phyloP scores from a whole-genome alignment of 1,140 invertebrate genomes.

The Bombus balteatus region DNA sequence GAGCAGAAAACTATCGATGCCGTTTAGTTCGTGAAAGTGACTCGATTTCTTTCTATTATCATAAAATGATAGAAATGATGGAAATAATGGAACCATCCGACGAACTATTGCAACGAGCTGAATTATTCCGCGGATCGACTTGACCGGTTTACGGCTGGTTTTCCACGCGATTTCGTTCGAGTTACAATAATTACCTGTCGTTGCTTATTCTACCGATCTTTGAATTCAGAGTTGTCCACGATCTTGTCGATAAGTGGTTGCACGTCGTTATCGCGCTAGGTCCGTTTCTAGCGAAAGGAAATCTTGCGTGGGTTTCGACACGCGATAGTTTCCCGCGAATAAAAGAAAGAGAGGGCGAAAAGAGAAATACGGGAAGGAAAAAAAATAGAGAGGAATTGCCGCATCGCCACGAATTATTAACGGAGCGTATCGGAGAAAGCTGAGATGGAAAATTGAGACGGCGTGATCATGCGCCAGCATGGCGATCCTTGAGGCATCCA shows the following conservation, averaged over 20 bases:
- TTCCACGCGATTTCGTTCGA: background rate
- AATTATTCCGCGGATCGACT: background rate
- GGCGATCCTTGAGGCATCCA: slow-evolving; percentile 1
- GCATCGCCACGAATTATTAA: slow-evolving; percentile 75
- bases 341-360: slow-evolving; percentile 61
- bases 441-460: slow-evolving; percentile 72
- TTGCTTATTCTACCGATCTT: background rate
- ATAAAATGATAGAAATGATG: no score
- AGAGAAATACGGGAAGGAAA: slow-evolving; percentile 60
- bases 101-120: background rate
- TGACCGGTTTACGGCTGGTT: background rate
- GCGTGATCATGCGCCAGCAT: slow-evolving; percentile 27
- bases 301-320: slow-evolving; percentile 64
- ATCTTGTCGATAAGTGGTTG: background rate
- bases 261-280: slow-evolving; percentile 39
- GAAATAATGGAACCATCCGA: background rate
- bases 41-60: slow-evolving; percentile 14
- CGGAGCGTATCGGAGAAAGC: slow-evolving; percentile 81
- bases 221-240: background rate
- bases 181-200: background rate
- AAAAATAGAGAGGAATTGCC: slow-evolving; percentile 59
- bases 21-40: slow-evolving; percentile 22
- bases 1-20: slow-evolving; percentile 15
- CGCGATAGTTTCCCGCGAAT: slow-evolving; percentile 67
- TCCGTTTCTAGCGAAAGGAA: slow-evolving; percentile 70